Conservation (phyloP, 2,888 invertebrate genomes). For the Craniophora ligustri region DNA sequence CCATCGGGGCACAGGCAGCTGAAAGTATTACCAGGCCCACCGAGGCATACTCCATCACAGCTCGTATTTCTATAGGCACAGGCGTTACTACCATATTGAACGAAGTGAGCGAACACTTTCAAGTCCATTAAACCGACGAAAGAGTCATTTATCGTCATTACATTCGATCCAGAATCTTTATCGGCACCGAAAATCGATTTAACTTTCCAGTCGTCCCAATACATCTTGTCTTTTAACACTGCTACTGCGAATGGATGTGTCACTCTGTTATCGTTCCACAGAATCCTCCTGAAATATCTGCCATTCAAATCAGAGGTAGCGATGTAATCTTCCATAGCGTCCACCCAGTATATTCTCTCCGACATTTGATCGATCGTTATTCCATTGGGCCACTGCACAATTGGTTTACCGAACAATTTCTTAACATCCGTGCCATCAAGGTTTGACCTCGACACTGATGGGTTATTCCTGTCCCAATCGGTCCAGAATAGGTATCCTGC, state of each 20-base stretch:
- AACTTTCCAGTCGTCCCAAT: conserved; percentile 97
- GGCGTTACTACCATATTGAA: conserved; percentile 92
- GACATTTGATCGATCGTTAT: conserved; percentile 95
- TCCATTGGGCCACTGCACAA: conserved; percentile 96
- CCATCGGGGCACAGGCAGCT: conserved; percentile 95
- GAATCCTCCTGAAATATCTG: conserved; percentile 90
- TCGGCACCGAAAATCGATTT: conserved; percentile 94
- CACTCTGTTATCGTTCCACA: conserved; percentile 90
- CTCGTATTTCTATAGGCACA: conserved; percentile 89
- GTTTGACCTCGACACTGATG: conserved; percentile 93
- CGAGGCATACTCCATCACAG: conserved; percentile 94
- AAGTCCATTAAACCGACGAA: conserved; percentile 94
- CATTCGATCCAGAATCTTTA: conserved; percentile 91
- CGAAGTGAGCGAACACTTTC: conserved; percentile 92
- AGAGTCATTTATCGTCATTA: conserved; percentile 89
- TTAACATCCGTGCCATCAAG: conserved; percentile 92
- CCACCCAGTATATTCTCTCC: conserved; percentile 95
- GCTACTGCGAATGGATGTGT: conserved; percentile 96
- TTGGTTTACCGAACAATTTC: conserved; percentile 90
- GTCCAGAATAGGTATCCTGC: conserved; percentile 95
- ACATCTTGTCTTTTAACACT: conserved; percentile 95
- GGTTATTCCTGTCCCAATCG: conserved; percentile 94
- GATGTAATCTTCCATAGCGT: conserved; percentile 94
- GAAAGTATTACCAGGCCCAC: conserved; percentile 90
- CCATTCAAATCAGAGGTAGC: conserved; percentile 93